These are phyloP conservation scores for Perizoma flavofasciatum DNA, from an alignment of 2,888 invertebrate species.

Conservation along the genomic window DNA sequence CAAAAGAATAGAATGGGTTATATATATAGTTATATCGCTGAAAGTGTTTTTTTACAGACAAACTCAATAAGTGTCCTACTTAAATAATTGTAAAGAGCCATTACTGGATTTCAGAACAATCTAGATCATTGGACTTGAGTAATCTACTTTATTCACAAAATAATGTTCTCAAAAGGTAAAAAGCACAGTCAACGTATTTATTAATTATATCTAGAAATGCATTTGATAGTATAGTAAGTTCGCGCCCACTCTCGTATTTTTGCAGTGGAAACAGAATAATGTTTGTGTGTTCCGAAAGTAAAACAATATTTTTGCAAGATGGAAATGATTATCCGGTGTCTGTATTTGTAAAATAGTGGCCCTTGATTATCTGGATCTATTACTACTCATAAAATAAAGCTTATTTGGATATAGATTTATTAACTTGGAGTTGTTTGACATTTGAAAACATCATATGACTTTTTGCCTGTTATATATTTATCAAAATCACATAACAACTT, in stretches of 20 bases:
- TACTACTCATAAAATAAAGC: not conserved
- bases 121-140: too few species aligned
- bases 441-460: not conserved
- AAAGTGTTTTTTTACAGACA: too few species aligned
- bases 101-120: too few species aligned
- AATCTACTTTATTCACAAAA: too few species aligned
- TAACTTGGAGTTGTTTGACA: constrained; percentile 6
- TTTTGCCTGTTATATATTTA: constrained; percentile 16
- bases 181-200: not conserved
- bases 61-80: too few species aligned
- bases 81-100: too few species aligned
- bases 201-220: too few species aligned
- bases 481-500: constrained; percentile 30
- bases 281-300: constrained; percentile 7
- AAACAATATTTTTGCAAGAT: too few species aligned
- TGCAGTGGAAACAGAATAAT: constrained; percentile 1
- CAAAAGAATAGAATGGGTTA: too few species aligned
- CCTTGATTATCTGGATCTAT: not conserved
- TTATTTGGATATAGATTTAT: not conserved
- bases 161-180: not conserved
- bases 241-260: constrained; percentile 11
- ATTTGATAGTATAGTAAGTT: not conserved
- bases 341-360: constrained; percentile 3
- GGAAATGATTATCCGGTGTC: constrained; percentile 7
- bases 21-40: too few species aligned